Base-by-base conservation (phyloP, 2,113 vertebrate genomes). In the Laticauda laticaudata region DNA sequence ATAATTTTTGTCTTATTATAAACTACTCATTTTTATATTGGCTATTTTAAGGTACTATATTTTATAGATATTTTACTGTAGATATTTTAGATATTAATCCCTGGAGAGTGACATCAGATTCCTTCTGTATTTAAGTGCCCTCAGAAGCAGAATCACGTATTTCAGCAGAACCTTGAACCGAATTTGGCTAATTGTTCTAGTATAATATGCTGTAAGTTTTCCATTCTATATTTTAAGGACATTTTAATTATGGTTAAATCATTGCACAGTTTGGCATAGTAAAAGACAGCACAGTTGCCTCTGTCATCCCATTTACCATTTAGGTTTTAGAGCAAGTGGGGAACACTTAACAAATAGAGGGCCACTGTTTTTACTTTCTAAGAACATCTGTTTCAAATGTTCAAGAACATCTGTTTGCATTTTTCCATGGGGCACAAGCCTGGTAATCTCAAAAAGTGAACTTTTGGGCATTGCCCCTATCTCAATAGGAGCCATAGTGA, bases 1-100 rank as follows among this genome's bases (percentile, higher is more conserved):
- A 48, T 59, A 23, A 81, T 89, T 20, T 51, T 39, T 43, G 59
- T 24, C 91, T 81, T 11, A 3, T 20, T 15, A 4, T 15, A 91
- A 90, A 23, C 93, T 81, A 64, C 0, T 0, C 1, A 92, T 92
- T 14, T 34, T 24, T 39, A 61, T 48, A 14, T n/a, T 93, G 29
- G 14, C 8, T 11, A 48, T 53, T 57, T 95, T 95, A 10, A 95
- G 94, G 93, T 26, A 59, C 3, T 61, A 26, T 61, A 61, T 61
- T 61, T 61, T 26, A 11, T 61, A 26, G 59, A 61, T 61, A 61
- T 26, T 61, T 61, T 61, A 61, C 11, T 5, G 10, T 61, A 26
- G 24, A 61, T 61, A 61, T 26, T 61, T 61, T 61, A 61, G 59
- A 61, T 61, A 61, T 26, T 61, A 61, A 54, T 88, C 20, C 18